A percentile compares a stretch with the other conserved stretches of the same genome.
Evolutionary conservation across 2,888 invertebrate species (phyloP).

Genomic region (Athripsodes cinereus): DNA sequence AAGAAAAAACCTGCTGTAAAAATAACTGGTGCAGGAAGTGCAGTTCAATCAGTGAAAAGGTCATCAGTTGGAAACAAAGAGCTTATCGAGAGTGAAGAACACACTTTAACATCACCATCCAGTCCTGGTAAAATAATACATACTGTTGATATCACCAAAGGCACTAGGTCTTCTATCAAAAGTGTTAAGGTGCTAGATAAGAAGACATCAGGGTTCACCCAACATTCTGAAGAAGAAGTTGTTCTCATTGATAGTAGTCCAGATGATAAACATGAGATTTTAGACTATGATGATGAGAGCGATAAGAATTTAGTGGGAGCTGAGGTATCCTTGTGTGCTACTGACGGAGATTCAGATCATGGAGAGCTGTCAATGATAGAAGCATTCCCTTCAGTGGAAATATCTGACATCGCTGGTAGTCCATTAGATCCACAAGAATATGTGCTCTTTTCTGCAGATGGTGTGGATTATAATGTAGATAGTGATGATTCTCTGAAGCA

Average conservation of each 20-base stretch:
- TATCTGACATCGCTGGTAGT: constrained; percentile 55
- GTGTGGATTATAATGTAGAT: constrained; percentile 51
- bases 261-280: constrained; percentile 45
- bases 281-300: constrained; percentile 55
- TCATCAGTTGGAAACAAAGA: constrained; percentile 53
- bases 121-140: constrained; percentile 35
- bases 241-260: constrained; percentile 37
- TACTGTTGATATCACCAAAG: constrained; percentile 4
- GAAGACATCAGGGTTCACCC: constrained; percentile 29
- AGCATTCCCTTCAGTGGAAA: constrained; percentile 47
- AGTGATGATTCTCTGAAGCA: constrained; percentile 48
- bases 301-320: constrained; percentile 52
- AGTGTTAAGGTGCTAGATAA: constrained; percentile 23
- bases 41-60: constrained; percentile 34
- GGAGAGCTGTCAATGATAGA: constrained; percentile 54
- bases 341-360: constrained; percentile 50
- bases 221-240: constrained; percentile 31
- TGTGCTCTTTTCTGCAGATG: constrained; percentile 56
- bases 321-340: constrained; percentile 53
- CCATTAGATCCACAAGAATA: constrained; percentile 58
- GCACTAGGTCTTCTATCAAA: constrained; percentile 29
- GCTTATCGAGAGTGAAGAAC: constrained; percentile 56
- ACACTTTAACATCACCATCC: constrained; percentile 50
- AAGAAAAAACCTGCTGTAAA: constrained; percentile 43
- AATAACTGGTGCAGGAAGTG: constrained; percentile 31